Conservation (phyloP, 1,140 invertebrate genomes). For the Sesamia nonagrioides region DNA sequence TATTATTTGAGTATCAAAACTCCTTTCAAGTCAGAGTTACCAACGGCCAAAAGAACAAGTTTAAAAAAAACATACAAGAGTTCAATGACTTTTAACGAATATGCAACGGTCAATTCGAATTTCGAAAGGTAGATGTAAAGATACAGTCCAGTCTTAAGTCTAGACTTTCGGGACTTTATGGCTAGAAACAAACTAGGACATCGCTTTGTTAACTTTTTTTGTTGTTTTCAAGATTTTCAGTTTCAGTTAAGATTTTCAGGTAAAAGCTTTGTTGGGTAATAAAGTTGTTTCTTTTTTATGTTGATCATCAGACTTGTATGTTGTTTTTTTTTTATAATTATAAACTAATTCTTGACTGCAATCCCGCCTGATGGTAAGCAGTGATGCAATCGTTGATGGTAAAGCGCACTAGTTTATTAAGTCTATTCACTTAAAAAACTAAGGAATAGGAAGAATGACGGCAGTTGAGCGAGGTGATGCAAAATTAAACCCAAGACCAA, state of each 20-base stretch:
- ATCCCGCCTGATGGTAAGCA: no score
- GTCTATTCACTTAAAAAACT: no score
- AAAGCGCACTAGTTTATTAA: no score
- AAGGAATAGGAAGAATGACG: no score
- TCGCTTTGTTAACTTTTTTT: background rate
- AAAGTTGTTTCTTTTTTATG: no score
- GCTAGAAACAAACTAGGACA: constrained; percentile 13
- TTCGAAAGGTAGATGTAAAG: constrained; percentile 11
- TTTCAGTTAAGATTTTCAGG: background rate
- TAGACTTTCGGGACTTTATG: constrained; percentile 25
- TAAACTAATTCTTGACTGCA: no score
- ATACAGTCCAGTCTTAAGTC: constrained; percentile 16
- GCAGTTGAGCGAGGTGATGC: no score
- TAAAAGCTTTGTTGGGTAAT: background rate
- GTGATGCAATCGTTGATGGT: no score
- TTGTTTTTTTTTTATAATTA: no score
- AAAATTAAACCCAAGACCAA: no score
- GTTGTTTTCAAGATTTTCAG: constrained; percentile 40
- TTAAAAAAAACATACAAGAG: constrained; percentile 38
- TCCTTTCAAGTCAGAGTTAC: constrained; percentile 3
- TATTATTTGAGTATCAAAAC: background rate
- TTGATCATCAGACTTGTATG: no score
- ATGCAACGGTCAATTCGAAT: constrained; percentile 23
- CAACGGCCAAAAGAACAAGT: constrained; percentile 15
- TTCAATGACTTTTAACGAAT: constrained; percentile 25